Conservation (phyloP, 2,113 vertebrate species). For the Corythornis cristatus region DNA sequence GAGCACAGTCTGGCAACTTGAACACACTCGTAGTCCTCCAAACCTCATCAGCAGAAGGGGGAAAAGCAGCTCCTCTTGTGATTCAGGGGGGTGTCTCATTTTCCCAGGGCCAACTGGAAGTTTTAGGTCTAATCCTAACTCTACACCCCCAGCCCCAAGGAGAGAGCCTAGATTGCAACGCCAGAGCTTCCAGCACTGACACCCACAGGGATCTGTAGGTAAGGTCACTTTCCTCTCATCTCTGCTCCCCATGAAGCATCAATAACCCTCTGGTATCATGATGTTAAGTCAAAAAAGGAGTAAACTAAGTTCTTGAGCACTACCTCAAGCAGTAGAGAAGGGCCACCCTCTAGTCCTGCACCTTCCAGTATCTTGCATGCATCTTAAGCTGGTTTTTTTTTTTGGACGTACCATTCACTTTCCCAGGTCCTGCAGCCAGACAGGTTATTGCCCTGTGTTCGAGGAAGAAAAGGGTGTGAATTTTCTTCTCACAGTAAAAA, state of each 20-base stretch:
- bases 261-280: not conserved
- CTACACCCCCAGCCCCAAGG: not conserved
- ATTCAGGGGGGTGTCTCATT: not conserved
- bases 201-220: not conserved
- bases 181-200: not conserved
- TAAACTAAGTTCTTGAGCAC: not conserved
- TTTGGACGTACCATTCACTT: not conserved
- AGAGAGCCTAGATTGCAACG: not conserved
- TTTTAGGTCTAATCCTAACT: not conserved
- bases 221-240: not conserved
- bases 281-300: not conserved
- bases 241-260: not conserved
- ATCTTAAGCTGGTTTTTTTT: not conserved
- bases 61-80: not conserved
- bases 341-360: not conserved
- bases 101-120: not conserved
- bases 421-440: not conserved
- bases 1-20: not conserved
- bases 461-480: not conserved
- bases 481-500: not conserved
- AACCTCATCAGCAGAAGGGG: not conserved
- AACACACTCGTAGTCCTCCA: not conserved
- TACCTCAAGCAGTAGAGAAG: constrained; percentile 12
- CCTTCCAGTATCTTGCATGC: not conserved
- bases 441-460: not conserved